Conservation (phyloP, 2,888 invertebrate genomes). For the Sinodicranocentrus sp. region DNA sequence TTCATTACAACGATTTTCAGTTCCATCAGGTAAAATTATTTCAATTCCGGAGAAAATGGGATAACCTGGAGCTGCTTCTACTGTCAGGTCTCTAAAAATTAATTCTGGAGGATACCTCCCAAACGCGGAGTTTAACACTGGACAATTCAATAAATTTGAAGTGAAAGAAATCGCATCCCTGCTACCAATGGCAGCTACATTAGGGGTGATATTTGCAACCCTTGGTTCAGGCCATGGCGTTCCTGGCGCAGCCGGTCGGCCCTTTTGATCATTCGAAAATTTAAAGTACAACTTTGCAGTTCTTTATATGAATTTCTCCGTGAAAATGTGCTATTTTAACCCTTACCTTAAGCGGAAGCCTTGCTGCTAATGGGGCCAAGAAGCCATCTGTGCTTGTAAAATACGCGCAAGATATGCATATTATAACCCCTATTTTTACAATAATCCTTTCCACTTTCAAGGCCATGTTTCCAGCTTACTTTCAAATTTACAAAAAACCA, state of each 20-base stretch:
- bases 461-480: no score
- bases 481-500: no score
- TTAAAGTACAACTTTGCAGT: no score
- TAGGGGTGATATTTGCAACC: neutral
- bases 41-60: conserved; percentile 52
- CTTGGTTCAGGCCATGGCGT: conserved; percentile 73
- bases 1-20: conserved; percentile 57
- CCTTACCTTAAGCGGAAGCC: conserved; percentile 66
- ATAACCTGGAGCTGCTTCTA: conserved; percentile 29
- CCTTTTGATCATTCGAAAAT: no score
- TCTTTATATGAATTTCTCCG: no score
- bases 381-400: no score
- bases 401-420: no score
- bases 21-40: conserved; percentile 46
- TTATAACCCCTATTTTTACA: no score
- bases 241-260: conserved; percentile 70
- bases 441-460: no score
- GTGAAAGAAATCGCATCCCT: conserved; percentile 46
- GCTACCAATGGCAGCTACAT: conserved; percentile 36
- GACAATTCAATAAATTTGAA: conserved; percentile 58
- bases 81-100: conserved; percentile 56
- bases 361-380: conserved; percentile 69
- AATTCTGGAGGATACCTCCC: conserved; percentile 69
- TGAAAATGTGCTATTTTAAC: no score
- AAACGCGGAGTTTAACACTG: conserved; percentile 66